phyloP scores from a whole-genome alignment of 2,797 vertebrate species.

The Heterohyrax brucei region DNA sequence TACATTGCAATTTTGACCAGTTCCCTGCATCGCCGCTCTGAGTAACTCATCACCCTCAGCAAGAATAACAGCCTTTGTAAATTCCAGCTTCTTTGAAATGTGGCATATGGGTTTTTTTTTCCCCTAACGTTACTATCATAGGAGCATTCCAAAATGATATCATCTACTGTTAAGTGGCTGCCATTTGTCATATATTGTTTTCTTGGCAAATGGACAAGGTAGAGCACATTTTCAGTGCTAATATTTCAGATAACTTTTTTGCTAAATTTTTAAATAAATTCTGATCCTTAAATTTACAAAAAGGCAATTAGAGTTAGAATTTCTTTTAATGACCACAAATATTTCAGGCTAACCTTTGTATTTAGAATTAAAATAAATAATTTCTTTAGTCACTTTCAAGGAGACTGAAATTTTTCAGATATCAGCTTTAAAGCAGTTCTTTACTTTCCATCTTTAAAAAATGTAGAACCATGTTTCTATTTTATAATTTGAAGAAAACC shows the following conservation, averaged over 20 bases:
- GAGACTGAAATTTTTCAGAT: neutral
- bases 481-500: conserved; percentile 9
- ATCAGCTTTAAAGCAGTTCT: neutral
- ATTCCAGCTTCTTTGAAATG: conserved; percentile 18
- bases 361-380: conserved; percentile 62
- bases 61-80: neutral
- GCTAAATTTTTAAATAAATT: conserved; percentile 69
- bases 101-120: neutral
- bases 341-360: neutral
- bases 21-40: neutral
- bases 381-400: neutral
- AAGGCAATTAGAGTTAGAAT: neutral
- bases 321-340: conserved; percentile 27
- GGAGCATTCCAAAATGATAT: conserved; percentile 1
- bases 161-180: conserved; percentile 2
- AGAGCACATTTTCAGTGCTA: conserved; percentile 5
- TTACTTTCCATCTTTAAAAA: conserved; percentile 38
- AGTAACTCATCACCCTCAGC: neutral
- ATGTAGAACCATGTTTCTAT: neutral
- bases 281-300: conserved; percentile 9
- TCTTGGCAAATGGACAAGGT: neutral
- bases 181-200: conserved; percentile 44
- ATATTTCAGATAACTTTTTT: neutral
- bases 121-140: neutral
- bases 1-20: neutral